Percentiles rank a stretch among this genome's conserved stretches.
Evolutionary conservation across 1,140 invertebrate genomes (phyloP).

Genomic region (Trissolcus basalis): DNA sequence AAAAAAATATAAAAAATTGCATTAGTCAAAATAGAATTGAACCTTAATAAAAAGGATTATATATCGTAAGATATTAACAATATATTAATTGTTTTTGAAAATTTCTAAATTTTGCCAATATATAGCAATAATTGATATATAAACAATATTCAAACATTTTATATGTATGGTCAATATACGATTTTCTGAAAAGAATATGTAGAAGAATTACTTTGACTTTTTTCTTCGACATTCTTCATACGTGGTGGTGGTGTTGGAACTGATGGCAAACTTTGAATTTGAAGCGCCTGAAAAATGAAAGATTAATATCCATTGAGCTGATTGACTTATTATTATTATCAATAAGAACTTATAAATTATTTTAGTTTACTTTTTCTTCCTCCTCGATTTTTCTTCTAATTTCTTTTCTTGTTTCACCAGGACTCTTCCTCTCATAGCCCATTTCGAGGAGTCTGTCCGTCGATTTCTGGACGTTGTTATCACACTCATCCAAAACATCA

Average conservation of each 20-base stretch:
- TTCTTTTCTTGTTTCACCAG: conserved; percentile 74
- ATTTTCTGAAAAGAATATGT: too few relatives aligned
- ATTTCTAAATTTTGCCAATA: too few relatives aligned
- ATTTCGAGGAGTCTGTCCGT: conserved; percentile 85
- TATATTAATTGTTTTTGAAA: too few relatives aligned
- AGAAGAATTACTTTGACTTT: conserved; percentile 82
- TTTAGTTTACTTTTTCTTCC: conserved; percentile 61
- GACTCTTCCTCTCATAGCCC: conserved; percentile 88
- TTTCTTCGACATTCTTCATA: conserved; percentile 84
- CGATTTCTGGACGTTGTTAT: conserved; percentile 91
- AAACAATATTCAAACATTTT: too few relatives aligned
- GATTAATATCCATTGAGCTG: conserved; percentile 2
- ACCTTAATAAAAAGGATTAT: too few relatives aligned
- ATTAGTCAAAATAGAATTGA: background rate
- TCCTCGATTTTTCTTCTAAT: conserved; percentile 76
- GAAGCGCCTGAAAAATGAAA: conserved; percentile 55
- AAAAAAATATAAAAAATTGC: background rate
- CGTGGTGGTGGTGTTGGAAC: conserved; percentile 78
- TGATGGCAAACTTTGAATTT: conserved; percentile 72
- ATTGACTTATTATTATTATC: background rate
- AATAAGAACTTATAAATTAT: conserved; percentile 18
- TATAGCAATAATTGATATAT: too few relatives aligned
- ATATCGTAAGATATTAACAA: too few relatives aligned
- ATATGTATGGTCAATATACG: too few relatives aligned
- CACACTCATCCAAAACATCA: conserved; percentile 87